Evolutionary conservation across 2,888 invertebrate genomes (phyloP), one percentile per base, ranked within the genome.

Genomic region (Sceliomorpha sp.): DNA sequence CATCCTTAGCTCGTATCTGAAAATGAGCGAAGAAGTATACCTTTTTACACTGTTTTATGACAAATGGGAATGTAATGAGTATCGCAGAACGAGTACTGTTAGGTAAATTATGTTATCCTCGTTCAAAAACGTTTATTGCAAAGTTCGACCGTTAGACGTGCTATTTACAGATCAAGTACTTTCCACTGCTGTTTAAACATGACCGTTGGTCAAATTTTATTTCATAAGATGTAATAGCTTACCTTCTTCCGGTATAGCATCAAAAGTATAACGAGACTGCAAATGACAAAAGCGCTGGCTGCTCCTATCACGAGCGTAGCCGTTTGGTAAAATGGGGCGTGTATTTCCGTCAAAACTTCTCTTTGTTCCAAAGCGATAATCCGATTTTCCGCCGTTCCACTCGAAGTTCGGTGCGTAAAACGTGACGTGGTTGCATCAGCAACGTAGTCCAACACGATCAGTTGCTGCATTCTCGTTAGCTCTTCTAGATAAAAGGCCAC

Each of bases 401-500:
- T 81, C 1, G 88, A 86, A 8, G 90, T 82, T 71, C 89, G 90
- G 76, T 93, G 92, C 1, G 91, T 89, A 72, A 93, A 92, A 50
- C 92, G 89, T 0, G 93, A 93, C 12, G 91, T 90, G 1, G 92
- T 92, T 32, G 92, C 91, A 59, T 93, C 93, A 0, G 93, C 91
- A 1, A 88, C 88, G 51, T 92, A 89, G 34, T 90, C 90, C 5
- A 88, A 75, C 10, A 88, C 74, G 3, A 89, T 89, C 27, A 91
- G 74, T 47, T 89, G 88, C 70, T 90, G 90, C 53, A 90, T 89
- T 81, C 90, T 89, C 75, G 94, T 94, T 90, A 94, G 90, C 86
- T 94, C 93, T 85, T 96, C 95, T 36, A 96, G 90, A 78, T 93
- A 92, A 81, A 94, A 95, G 0, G 95, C 94, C 29, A 94, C 90